Evolutionary conservation across 1,140 invertebrate species (phyloP), one percentile per base, ranked within the genome.

Genomic region (Drosophila ananassae): DNA sequence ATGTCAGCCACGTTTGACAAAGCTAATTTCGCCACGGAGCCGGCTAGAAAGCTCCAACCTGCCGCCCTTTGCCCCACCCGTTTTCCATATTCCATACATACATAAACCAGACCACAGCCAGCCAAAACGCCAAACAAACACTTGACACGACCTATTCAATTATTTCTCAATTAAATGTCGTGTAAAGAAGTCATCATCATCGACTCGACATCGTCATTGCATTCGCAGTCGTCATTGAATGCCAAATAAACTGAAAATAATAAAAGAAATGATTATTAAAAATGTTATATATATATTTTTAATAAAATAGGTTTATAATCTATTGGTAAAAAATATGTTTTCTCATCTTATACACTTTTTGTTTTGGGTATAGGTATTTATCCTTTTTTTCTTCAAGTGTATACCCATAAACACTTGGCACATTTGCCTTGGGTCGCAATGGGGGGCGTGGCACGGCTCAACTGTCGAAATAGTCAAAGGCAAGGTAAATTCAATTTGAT

Each of bases 141-240:
- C 82, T 87, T 89, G 78, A 89, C 79, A 72, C 82, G 83, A 87
- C 82, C 82, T 89, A 89, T 87, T 89, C 83, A 89, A 87, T 87
- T 87, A 87, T 87, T 87, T 83, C 83, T 87, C 84, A 87, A 87
- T 87, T 87, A 87, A 87, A 87, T 87, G 83, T 73, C 83, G 82
- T 78, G 66, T 76, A 87, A 89, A 82, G 82, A 89, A 87, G 67
- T 75, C 82, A 59, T 68, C 82, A 59, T 68, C 80, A 71, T 72
- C 75, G 37, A 66, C 57, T 69, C 58, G 55, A 12, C 50, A 37
- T 24, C 51, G 24, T 46, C 73, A 44, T 30, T 53, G 34, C 59
- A 67, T 17, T 60, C 57, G 6, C 21, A 52, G 48, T 44, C 58
- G 47, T 50, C 63, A 52, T 64, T 44, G 46, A 62, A 24, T 22